Evolutionary conservation across 92 coral and sea anemone species (phyloP), one percentile per base, ranked within the genome.

Genomic region (Epizoanthus illoricatus): DNA sequence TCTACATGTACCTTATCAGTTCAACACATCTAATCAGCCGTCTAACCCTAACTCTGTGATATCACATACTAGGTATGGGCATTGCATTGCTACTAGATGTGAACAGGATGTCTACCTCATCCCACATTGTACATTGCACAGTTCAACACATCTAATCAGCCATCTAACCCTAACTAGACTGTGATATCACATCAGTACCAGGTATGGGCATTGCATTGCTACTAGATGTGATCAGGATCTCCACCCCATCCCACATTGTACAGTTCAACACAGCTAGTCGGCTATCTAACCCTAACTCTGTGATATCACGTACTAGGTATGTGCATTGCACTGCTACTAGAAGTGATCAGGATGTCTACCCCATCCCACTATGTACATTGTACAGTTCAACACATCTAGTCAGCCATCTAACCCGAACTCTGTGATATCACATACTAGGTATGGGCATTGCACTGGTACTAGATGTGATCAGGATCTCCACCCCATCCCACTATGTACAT

Each of bases 191-290:
- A n/a, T n/a, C 97, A 95, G 23, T 73, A 47, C 4, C 60, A 95
- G 98, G 98, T 5, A 84, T 95, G 92, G 98, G 98, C 39, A 84
- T 93, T 12, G 88, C 95, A 2, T 72, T 95, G n/a, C 81, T 95
- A 75, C 36, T 95, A 17, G 98, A 95, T 69, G 88, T 91, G 62
- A 93, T 95, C 23, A 89, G 92, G 19, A 82, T 93, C 17, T 88
- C 94, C 33, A 76, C 86, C 18, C 98, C 98, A 73, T 69, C 97
- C 36, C 97, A 93, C 54, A 86, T 95, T 58, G 81, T 95, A 16
- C 98, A 95, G 80, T 85, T 95, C 63, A 95, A 83, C 71, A 89
- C 81, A 23, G 41, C 87, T 2, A 47, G 90, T 19, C 92, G 86
- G 63, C 54, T 88, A 24, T 75, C 90, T n/a, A n/a, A n/a, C 28